A percentile compares a stretch with the other conserved stretches of the same genome.
phyloP scores from a whole-genome alignment of 53 echinoderm and acorn worm species.

The Patiria pectinifera region DNA sequence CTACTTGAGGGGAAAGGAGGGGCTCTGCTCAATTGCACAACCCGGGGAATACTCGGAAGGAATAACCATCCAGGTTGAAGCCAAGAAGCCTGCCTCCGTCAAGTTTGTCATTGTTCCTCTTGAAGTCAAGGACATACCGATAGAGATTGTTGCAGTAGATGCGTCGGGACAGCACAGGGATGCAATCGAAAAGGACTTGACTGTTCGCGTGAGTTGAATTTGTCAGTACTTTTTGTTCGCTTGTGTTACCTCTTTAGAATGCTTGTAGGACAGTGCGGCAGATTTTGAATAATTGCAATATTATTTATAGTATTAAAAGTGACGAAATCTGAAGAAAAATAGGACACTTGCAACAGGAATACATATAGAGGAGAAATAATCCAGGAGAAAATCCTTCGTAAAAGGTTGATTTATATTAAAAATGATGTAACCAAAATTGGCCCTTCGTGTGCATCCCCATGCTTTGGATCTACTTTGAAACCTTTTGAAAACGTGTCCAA shows the following conservation, averaged over 20 bases:
- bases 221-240: background rate
- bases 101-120: conserved; percentile 86
- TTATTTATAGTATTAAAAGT: no score
- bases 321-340: no score
- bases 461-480: no score
- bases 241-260: background rate
- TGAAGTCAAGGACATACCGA: conserved; percentile 77
- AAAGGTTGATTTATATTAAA: no score
- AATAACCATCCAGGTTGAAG: conserved; percentile 45
- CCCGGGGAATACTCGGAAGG: conserved; percentile 43
- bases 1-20: conserved; percentile 67
- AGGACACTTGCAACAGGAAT: no score
- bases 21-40: conserved; percentile 78
- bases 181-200: conserved; percentile 74
- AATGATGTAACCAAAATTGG: no score
- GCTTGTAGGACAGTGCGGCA: background rate
- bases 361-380: no score
- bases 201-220: conserved; percentile 76
- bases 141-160: conserved; percentile 64
- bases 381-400: no score
- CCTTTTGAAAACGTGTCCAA: no score
- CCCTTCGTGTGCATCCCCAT: no score
- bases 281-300: no score
- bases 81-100: conserved; percentile 72
- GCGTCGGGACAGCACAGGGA: conserved; percentile 22